phyloP scores from a whole-genome alignment of 2,113 vertebrate species.

The Cyphomyrus plagiostoma region DNA sequence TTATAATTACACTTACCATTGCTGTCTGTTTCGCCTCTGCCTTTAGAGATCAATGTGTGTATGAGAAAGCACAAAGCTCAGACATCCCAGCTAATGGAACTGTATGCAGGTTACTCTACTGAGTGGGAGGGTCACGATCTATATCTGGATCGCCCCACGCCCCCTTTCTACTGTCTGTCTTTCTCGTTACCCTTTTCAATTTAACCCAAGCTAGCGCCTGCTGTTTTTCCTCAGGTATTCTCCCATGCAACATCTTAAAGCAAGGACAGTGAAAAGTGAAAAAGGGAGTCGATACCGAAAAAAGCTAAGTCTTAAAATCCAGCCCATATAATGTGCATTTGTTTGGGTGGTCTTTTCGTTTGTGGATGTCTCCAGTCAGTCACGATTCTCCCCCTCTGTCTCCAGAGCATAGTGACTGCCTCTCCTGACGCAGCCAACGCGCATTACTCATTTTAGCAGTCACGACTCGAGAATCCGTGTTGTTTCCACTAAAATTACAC shows the following conservation, averaged over 20 bases:
- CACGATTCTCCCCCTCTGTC: conserved; percentile 96
- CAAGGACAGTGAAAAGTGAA: conserved; percentile 52
- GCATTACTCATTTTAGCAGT: conserved; percentile 96
- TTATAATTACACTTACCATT: conserved; percentile 50
- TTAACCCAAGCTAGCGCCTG: conserved; percentile 34
- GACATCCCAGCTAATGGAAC: conserved; percentile 62
- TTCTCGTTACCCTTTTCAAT: conserved; percentile 30
- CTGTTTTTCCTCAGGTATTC: conserved; percentile 46
- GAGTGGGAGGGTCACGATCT: conserved; percentile 83
- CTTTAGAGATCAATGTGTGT: conserved; percentile 33
- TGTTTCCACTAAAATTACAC: conserved; percentile 80
- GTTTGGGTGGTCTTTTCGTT: conserved; percentile 68
- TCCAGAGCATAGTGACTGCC: conserved; percentile 94
- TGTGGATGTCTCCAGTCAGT: conserved; percentile 89
- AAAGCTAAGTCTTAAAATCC: conserved; percentile 32
- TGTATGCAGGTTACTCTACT: conserved; percentile 74
- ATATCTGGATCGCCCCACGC: conserved; percentile 67
- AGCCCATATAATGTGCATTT: conserved; percentile 48
- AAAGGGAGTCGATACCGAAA: conserved; percentile 46
- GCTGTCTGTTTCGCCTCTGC: conserved; percentile 11
- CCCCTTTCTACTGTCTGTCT: conserved; percentile 27
- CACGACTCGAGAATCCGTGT: conserved; percentile 95
- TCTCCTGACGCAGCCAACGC: conserved; percentile 93
- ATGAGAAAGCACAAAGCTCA: conserved; percentile 45
- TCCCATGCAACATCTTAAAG: conserved; percentile 62